Evolutionary conservation across 2,888 invertebrate species (phyloP), one percentile per base, ranked within the genome.

Genomic region (Andrena dorsata): DNA sequence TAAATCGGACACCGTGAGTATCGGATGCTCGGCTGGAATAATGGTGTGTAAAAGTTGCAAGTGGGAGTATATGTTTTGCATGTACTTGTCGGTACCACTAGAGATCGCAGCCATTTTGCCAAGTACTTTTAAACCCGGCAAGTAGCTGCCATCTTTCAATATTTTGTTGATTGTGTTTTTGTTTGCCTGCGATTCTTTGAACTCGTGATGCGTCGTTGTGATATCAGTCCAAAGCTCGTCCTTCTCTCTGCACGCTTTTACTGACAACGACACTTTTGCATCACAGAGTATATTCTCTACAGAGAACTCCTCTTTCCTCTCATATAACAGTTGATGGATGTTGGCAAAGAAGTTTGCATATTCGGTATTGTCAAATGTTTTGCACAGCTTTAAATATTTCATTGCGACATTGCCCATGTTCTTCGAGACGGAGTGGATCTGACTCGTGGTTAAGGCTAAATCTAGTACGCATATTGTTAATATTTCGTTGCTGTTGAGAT

Each of bases 391-490:
- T 2, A 93, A 81, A 84, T 93, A 90, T 35, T 93, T 93, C 71
- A 89, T 88, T 0, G 93, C 92, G 1, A 93, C 90, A 28, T 93
- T 91, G 26, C 92, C 88, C 2, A 93, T 75, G 80, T 89, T 93
- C 1, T 78, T 77, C 0, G 93, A 93, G 30, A 89, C 86, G 13
- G 89, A 85, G 23, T 78, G 64, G 4, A 85, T 89, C 2, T 83
- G 84, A 32, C 90, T 85, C 63, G 90, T 85, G 10, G 94, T 94
- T 35, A 94, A 69, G 4, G 93, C 92, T n/a, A 94, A 80, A 81
- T 94, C 94, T 5, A 93, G 60, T 0, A 89, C 88, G 13, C 92
- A 89, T 58, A 94, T 83, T 3, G 91, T 89, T 68, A 93, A 79
- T 23, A 92, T 86, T 35, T 93, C 90, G 8, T 91, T 88, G 3